These are phyloP conservation scores for Haliclona indistincta DNA, from an alignment of 37 sponge, comb jelly and placozoan species.

Conservation along the genomic window DNA sequence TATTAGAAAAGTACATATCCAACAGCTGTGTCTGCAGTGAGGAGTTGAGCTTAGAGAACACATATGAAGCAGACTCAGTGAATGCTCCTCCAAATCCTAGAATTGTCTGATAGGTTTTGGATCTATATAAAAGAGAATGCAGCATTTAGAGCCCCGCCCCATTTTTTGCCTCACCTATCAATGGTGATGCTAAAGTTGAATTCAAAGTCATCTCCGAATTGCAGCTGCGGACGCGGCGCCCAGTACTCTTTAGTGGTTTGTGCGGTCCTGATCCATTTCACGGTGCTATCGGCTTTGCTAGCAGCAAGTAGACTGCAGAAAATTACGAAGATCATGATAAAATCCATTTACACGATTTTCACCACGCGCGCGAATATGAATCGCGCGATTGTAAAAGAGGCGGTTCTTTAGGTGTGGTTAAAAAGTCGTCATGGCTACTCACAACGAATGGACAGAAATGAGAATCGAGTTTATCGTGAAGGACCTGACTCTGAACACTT, in stretches of 20 bases:
- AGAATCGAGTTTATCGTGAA: too few relatives aligned
- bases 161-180: slow-evolving; percentile 74
- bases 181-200: slow-evolving; percentile 22
- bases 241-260: slow-evolving; percentile 57
- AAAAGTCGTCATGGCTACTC: too few relatives aligned
- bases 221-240: slow-evolving; percentile 20
- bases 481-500: too few relatives aligned
- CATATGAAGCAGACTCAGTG: slow-evolving; percentile 79
- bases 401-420: too few relatives aligned
- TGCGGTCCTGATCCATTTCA: slow-evolving; percentile 73
- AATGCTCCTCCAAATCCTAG: slow-evolving; percentile 90
- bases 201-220: slow-evolving; percentile 50
- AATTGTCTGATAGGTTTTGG: slow-evolving; percentile 52
- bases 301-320: too few relatives aligned
- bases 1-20: slow-evolving; percentile 74
- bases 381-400: too few relatives aligned
- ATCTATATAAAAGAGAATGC: slow-evolving; percentile 28
- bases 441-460: too few relatives aligned
- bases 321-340: too few relatives aligned
- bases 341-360: too few relatives aligned
- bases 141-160: too few relatives aligned
- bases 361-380: too few relatives aligned
- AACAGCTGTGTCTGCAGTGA: slow-evolving; percentile 55
- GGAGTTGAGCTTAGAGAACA: slow-evolving; percentile 59
- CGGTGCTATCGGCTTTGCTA: too few relatives aligned